Conservation (phyloP, 2,888 invertebrate species). For the Lepidocyrtinus sp. region DNA sequence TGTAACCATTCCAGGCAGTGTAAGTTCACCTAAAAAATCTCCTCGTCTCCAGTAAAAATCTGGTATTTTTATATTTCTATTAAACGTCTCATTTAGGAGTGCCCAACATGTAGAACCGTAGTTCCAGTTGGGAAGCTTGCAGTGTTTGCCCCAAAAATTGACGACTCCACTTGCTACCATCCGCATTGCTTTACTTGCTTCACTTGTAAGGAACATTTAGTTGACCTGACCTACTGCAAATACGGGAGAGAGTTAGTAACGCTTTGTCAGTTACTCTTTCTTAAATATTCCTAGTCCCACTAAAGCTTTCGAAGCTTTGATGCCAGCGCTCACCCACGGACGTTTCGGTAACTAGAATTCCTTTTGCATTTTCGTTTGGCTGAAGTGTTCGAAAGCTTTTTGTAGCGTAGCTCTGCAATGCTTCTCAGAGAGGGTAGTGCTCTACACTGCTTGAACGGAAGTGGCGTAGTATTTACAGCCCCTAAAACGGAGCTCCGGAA, state of each 20-base stretch:
- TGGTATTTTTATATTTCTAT: not conserved
- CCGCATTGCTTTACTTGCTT: constrained; percentile 93
- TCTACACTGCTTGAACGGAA: too few species aligned
- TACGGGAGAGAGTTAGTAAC: constrained; percentile 87
- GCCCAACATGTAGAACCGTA: constrained; percentile 86
- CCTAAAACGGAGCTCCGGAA: too few species aligned
- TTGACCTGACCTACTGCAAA: constrained; percentile 96
- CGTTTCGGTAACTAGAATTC: not conserved
- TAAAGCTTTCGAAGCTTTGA: constrained; percentile 95
- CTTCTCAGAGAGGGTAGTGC: too few species aligned
- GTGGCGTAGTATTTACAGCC: too few species aligned
- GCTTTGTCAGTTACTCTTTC: not conserved
- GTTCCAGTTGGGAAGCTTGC: constrained; percentile 87
- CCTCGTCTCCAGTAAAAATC: not conserved
- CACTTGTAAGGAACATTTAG: constrained; percentile 91
- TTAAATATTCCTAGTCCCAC: constrained; percentile 81
- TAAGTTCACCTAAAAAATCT: constrained; percentile 46
- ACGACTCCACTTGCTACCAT: constrained; percentile 86
- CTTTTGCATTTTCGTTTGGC: too few species aligned
- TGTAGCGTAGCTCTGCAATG: too few species aligned
- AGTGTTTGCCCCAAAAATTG: constrained; percentile 88
- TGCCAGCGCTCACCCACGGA: constrained; percentile 97
- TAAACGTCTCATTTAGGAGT: constrained; percentile 76
- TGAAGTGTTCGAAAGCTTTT: too few species aligned
- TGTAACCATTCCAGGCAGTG: constrained; percentile 65